These are phyloP conservation scores for Volucella inflata DNA, from an alignment of 2,888 invertebrate species.

Conservation along the genomic window DNA sequence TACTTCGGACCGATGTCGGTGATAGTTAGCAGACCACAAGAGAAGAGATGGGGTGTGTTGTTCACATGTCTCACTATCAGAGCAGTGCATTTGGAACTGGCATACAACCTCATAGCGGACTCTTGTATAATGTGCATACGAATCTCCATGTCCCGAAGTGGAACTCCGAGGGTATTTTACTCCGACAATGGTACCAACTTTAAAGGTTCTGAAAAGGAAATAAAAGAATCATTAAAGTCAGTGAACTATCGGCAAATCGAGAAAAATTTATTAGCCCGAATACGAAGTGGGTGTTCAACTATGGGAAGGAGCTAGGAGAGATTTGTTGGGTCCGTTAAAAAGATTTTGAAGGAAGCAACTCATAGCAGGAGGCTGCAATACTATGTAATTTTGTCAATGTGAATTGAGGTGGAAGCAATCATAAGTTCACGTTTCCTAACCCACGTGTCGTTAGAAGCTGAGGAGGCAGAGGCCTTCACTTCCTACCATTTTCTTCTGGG, in stretches of 20 bases:
- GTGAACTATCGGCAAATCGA: not conserved
- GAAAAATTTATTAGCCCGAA: not conserved
- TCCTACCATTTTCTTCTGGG: not conserved
- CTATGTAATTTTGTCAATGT: too few species aligned
- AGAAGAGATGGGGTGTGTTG: too few species aligned
- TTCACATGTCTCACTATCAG: too few species aligned
- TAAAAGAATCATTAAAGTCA: too few species aligned
- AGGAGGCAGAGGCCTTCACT: not conserved
- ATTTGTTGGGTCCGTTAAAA: not conserved
- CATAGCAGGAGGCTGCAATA: too few species aligned
- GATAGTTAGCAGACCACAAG: slow-evolving; percentile 26
- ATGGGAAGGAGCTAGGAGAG: slow-evolving; percentile 12
- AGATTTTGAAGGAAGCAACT: not conserved
- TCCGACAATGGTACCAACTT: slow-evolving; percentile 58
- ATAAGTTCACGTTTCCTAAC: too few species aligned
- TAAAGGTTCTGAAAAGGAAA: slow-evolving; percentile 31
- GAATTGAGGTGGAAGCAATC: too few species aligned
- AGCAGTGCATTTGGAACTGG: too few species aligned
- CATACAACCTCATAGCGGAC: slow-evolving; percentile 35
- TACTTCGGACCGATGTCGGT: slow-evolving; percentile 57
- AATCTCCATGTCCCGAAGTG: slow-evolving; percentile 47
- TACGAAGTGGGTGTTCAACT: not conserved
- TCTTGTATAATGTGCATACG: slow-evolving; percentile 52
- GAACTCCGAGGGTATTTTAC: slow-evolving; percentile 36
- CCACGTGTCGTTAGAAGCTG: too few species aligned